Percentiles rank a stretch among this genome's conserved stretches.
Evolutionary conservation across 2,113 vertebrate genomes (phyloP).

Genomic region (Nasalis larvatus): DNA sequence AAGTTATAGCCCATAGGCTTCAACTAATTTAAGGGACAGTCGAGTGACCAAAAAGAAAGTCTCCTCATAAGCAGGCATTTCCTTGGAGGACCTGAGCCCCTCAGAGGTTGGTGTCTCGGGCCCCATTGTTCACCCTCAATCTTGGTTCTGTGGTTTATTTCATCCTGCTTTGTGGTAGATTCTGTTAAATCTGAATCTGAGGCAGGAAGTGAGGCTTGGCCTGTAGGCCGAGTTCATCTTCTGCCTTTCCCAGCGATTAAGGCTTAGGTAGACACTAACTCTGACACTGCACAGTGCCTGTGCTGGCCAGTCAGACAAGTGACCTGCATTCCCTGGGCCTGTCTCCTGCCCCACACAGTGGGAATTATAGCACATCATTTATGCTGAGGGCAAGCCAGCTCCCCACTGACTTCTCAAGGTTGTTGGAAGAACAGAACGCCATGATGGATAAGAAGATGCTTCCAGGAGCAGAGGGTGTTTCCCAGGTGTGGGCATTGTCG

Average conservation of each 20-base stretch:
- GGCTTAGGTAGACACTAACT: not conserved
- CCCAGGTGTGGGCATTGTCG: rapidly evolving
- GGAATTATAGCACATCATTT: not conserved
- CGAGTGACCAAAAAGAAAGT: not conserved
- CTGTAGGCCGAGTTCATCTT: not conserved
- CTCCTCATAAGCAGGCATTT: not conserved
- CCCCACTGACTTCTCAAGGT: not conserved
- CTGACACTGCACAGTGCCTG: rapidly evolving
- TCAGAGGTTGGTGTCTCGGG: not conserved
- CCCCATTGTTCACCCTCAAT: no score
- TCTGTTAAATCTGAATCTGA: not conserved
- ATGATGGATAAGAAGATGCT: not conserved
- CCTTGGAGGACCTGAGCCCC: not conserved
- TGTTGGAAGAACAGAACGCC: not conserved
- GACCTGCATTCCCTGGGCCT: not conserved
- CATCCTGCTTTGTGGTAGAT: not conserved
- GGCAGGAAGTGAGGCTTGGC: no score
- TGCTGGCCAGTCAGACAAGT: not conserved
- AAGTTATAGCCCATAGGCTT: not conserved
- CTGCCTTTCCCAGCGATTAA: not conserved
- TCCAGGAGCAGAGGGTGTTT: not conserved
- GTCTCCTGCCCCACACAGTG: not conserved
- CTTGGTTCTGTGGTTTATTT: not conserved
- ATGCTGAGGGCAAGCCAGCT: not conserved
- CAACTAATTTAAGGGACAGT: not conserved